Evolutionary conservation across 1,140 invertebrate genomes (phyloP), one percentile per base, ranked within the genome.

Genomic region (Drosophila simulans): DNA sequence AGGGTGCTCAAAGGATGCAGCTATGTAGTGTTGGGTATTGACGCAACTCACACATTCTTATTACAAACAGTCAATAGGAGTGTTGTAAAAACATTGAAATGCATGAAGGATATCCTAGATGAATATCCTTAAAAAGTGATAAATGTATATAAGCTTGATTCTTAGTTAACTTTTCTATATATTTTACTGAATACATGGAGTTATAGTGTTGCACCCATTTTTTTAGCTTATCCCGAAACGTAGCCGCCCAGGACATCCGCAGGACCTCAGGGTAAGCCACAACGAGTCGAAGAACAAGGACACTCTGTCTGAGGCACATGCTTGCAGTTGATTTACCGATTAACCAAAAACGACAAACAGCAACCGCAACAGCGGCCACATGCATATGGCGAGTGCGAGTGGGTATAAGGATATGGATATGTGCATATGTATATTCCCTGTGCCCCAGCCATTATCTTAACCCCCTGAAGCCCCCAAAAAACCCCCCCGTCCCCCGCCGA

Each of bases 261-360:
- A 35, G 43, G 10, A 34, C 27, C 27, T 17, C 17, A 34, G 58
- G 59, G 20, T 20, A 66, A 20, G 2, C 15, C 4, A 13, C 35
- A 22, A 8, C 17, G 12, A 13, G 17, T 4, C 11, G 12, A 12
- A 17, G 13, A 27, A 39, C 49, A 66, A 55, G 63, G 66, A 40
- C 45, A n/a, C 13, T 13, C 45, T 40, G 43, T 25, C 57, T 11
- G 56, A 37, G 20, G 27, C 58, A 54, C 22, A 54, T 66, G 65
- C 48, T 66, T 54, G 53, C 35, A 45, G 25, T 57, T 74, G 42
- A 65, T 75, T 76, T 57, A 65, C 48, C 52, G 52, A 65, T 57
- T 64, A 55, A 22, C 51, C 51, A 34, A 45, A 27, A 53, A 52
- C 48, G 37, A 17, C 48, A 62, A 64, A 39, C 35, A 48, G 27